These are phyloP conservation scores for Uropsilus gracilis DNA, from an alignment of 2,113 vertebrate species.

Conservation along the genomic window DNA sequence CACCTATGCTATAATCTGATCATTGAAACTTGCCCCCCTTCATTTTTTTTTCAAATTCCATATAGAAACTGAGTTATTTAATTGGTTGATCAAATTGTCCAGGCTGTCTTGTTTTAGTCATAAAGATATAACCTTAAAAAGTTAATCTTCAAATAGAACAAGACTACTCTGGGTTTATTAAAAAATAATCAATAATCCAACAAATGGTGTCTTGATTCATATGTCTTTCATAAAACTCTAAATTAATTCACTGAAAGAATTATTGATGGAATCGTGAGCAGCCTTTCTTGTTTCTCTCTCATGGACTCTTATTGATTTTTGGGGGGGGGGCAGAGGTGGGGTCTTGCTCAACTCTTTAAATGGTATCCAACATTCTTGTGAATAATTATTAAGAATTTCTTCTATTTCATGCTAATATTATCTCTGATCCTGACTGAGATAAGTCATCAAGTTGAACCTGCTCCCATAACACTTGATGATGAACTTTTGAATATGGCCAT, in stretches of 20 bases:
- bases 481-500: not conserved
- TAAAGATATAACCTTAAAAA: slow-evolving; percentile 32
- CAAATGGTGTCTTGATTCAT: slow-evolving; percentile 42
- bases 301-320: too few species aligned
- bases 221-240: slow-evolving; percentile 38
- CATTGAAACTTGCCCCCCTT: not conserved
- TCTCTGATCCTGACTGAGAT: not conserved
- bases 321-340: too few species aligned
- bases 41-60: not conserved
- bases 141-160: not conserved
- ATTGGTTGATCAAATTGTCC: not conserved
- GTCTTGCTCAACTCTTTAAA: not conserved
- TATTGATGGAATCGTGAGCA: not conserved
- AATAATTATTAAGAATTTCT: not conserved
- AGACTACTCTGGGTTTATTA: slow-evolving; percentile 47
- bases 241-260: slow-evolving; percentile 9
- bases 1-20: slow-evolving; percentile 2
- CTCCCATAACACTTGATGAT: not conserved
- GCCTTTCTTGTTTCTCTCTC: not conserved
- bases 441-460: not conserved
- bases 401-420: not conserved
- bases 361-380: not conserved
- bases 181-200: slow-evolving; percentile 22
- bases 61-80: not conserved
- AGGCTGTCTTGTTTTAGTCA: not conserved